Evolutionary conservation across 2,113 vertebrate genomes (phyloP).

Genomic region (Prionailurus bengalensis): DNA sequence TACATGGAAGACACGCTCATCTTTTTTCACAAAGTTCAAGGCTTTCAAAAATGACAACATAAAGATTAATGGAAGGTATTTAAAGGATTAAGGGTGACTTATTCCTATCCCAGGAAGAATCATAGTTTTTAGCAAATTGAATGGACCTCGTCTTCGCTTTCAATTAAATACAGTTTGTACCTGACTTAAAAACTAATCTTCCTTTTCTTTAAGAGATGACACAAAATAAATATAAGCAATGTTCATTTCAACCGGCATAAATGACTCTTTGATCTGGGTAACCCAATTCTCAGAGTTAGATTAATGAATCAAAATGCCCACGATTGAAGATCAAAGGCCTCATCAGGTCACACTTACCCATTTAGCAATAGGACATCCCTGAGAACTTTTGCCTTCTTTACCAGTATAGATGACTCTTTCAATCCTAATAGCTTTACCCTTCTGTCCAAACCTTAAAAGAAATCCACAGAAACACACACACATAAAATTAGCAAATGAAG

Average conservation of each 20-base stretch:
- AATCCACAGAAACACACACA: conserved; percentile 79
- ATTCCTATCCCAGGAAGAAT: not conserved
- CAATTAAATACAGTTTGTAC: not conserved
- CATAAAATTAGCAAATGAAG: conserved; percentile 75
- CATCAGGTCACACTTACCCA: conserved; percentile 92
- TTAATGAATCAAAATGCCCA: conserved; percentile 2
- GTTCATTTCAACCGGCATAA: not conserved
- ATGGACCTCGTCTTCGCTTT: not conserved
- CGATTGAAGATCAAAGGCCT: not conserved
- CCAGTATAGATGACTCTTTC: conserved; percentile 98
- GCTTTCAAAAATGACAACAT: not conserved
- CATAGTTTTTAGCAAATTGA: not conserved
- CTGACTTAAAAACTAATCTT: not conserved
- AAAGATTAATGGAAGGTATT: not conserved
- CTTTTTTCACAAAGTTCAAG: not conserved
- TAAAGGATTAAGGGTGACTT: not conserved
- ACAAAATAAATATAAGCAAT: not conserved
- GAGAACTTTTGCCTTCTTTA: conserved; percentile 99
- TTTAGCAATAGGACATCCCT: conserved; percentile 99
- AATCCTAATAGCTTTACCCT: conserved; percentile 96
- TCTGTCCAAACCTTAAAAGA: conserved; percentile 93
- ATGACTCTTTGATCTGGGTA: conserved; percentile 3
- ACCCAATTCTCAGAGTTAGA: not conserved
- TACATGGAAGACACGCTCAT: not conserved
- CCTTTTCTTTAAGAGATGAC: not conserved